A percentile compares a stretch with the other conserved stretches of the same genome.
phyloP scores from a whole-genome alignment of 2,888 invertebrate genomes.

The Spatulosminthurus flaviceps region DNA sequence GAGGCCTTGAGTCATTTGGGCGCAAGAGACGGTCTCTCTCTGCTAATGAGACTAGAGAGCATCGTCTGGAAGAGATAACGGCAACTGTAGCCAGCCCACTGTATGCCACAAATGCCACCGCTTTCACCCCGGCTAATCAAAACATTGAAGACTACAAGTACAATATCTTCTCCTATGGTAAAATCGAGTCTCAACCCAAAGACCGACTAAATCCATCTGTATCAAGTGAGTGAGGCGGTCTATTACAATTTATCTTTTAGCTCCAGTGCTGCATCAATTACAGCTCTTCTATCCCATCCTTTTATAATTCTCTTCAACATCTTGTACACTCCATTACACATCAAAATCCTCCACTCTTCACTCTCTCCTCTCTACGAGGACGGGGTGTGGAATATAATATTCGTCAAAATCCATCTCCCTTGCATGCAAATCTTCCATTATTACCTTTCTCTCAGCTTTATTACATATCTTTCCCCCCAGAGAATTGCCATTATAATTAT shows the following conservation, averaged over 20 bases:
- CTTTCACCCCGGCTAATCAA: conserved; percentile 20
- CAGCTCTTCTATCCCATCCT: conserved; percentile 17
- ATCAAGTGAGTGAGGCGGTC: conserved; percentile 48
- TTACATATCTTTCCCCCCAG: too few relatives aligned
- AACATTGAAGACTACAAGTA: conserved; percentile 51
- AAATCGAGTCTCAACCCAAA: conserved; percentile 27
- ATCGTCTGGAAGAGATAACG: conserved; percentile 55
- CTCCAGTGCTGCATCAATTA: not conserved
- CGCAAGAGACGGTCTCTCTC: conserved; percentile 63
- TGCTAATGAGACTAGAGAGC: conserved; percentile 58
- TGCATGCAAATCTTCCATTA: too few relatives aligned
- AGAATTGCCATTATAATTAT: too few relatives aligned
- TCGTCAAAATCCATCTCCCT: too few relatives aligned
- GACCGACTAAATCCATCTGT: conserved; percentile 48
- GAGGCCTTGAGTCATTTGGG: conserved; percentile 66
- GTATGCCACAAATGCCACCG: conserved; percentile 43
- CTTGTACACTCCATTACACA: not conserved
- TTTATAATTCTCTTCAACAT: conserved; percentile 3
- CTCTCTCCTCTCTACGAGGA: too few relatives aligned
- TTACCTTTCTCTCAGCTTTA: too few relatives aligned
- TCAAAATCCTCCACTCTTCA: too few relatives aligned
- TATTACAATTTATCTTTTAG: conserved; percentile 25
- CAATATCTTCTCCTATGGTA: conserved; percentile 59
- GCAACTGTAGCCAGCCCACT: conserved; percentile 53
- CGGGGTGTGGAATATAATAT: too few relatives aligned